Conservation (phyloP, 2,113 vertebrate genomes). For the Microcebus ravelobensis region DNA sequence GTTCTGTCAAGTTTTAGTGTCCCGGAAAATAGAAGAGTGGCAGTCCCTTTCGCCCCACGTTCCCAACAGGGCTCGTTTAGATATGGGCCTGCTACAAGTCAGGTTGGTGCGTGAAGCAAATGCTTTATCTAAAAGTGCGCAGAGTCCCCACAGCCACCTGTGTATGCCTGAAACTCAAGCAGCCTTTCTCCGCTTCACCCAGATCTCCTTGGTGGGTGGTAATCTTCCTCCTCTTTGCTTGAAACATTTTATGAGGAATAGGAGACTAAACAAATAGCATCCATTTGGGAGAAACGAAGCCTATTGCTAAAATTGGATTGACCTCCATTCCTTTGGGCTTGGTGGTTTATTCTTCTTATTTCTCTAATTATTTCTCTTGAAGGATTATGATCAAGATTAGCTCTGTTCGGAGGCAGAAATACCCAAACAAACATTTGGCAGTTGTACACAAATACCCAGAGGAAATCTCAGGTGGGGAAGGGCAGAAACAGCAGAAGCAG, state of each 20-base stretch:
- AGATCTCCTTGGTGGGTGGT: background rate
- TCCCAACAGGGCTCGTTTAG: background rate
- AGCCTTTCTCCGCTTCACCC: background rate
- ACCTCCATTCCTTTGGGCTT: constrained; percentile 21
- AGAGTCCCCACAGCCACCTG: background rate
- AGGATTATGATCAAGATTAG: constrained; percentile 43
- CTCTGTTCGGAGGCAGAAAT: background rate
- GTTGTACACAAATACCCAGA: background rate
- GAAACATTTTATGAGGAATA: constrained; percentile 29
- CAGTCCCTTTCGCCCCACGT: background rate
- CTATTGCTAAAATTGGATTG: constrained; percentile 32
- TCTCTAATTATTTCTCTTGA: constrained; percentile 55
- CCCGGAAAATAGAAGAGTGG: background rate
- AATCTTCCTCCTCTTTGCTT: background rate
- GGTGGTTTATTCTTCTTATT: constrained; percentile 1
- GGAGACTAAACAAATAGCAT: constrained; percentile 41
- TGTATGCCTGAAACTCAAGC: background rate
- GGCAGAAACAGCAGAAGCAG: background rate
- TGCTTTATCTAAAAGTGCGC: background rate
- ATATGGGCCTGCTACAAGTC: background rate
- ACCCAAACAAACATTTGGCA: background rate
- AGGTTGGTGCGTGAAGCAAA: background rate
- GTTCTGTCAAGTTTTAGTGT: background rate
- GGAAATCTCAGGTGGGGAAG: background rate
- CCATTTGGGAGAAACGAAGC: constrained; percentile 30